Conservation (phyloP, 2,113 vertebrate genomes). For the Chlorocebus sabaeus region DNA sequence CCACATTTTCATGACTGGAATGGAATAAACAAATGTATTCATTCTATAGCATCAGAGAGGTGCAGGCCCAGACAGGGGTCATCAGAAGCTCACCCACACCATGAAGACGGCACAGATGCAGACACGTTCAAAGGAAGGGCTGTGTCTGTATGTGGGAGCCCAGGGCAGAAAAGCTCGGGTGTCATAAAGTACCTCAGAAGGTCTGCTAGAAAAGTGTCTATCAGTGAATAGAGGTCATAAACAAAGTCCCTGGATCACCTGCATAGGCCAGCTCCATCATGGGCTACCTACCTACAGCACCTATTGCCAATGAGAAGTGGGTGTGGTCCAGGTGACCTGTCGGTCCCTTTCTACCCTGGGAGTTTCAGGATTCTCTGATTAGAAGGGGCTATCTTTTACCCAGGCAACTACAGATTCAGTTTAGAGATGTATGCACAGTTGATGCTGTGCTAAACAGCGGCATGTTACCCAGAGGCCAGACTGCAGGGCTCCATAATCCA, state of each 20-base stretch:
- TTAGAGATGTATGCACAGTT: fast-evolving
- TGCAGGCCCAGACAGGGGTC: neutral
- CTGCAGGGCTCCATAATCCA: too few relatives aligned
- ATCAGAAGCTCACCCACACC: too few relatives aligned
- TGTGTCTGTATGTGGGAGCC: neutral
- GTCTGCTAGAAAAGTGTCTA: too few relatives aligned
- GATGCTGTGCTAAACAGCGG: neutral
- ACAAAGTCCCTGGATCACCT: neutral
- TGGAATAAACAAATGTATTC: neutral
- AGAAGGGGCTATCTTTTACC: neutral
- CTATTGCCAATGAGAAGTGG: neutral
- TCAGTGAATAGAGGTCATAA: neutral
- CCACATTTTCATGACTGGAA: neutral
- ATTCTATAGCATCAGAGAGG: neutral
- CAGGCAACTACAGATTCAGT: neutral
- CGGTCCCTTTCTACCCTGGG: neutral
- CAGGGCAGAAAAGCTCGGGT: fast-evolving
- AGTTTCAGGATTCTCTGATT: neutral
- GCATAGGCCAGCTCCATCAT: neutral
- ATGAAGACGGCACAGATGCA: neutral
- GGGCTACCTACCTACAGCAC: neutral
- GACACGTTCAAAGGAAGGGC: neutral
- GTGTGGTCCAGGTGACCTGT: neutral
- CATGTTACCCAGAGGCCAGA: neutral
- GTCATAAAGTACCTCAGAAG: neutral